Evolutionary conservation across 35 echinoderm and acorn worm genomes (phyloP).

Genomic region (Heliocidaris tuberculata): DNA sequence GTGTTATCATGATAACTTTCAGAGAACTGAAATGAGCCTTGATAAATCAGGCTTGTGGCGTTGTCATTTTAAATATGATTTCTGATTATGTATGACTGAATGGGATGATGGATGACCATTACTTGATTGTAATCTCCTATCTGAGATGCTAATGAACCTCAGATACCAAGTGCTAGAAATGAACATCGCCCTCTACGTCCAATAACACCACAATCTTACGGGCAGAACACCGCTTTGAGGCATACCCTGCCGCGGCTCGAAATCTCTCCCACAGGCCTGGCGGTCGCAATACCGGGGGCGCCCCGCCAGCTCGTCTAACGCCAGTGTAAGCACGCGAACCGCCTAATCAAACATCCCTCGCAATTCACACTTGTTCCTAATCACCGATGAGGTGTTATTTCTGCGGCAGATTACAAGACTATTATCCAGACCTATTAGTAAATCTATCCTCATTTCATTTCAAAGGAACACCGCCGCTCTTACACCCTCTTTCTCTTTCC

Average conservation of each 20-base stretch:
- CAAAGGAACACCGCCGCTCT: background rate
- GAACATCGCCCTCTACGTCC: background rate
- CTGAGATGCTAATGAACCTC: background rate
- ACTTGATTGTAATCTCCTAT: slow-evolving; percentile 11
- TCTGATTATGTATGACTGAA: background rate
- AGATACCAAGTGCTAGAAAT: background rate
- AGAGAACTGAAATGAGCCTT: background rate
- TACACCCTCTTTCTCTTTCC: background rate
- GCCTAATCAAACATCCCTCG: background rate
- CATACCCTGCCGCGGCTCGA: background rate
- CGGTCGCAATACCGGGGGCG: slow-evolving; percentile 10
- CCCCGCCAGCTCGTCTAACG: slow-evolving; percentile 7
- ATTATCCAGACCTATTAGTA: slow-evolving; percentile 36
- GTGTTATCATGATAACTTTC: background rate
- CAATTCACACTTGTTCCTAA: background rate
- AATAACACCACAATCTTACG: background rate
- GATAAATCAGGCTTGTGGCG: background rate
- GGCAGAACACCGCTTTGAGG: too few relatives aligned
- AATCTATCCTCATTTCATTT: slow-evolving; percentile 21
- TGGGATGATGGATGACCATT: background rate
- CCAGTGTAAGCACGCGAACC: slow-evolving; percentile 27
- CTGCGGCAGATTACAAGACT: slow-evolving; percentile 41
- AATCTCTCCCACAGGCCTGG: slow-evolving; percentile 18
- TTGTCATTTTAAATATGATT: background rate
- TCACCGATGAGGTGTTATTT: slow-evolving; percentile 2